Percentiles rank a stretch among this genome's conserved stretches.
Conservation (phyloP, 2,113 vertebrate species). For the Oenanthe oenanthe region DNA sequence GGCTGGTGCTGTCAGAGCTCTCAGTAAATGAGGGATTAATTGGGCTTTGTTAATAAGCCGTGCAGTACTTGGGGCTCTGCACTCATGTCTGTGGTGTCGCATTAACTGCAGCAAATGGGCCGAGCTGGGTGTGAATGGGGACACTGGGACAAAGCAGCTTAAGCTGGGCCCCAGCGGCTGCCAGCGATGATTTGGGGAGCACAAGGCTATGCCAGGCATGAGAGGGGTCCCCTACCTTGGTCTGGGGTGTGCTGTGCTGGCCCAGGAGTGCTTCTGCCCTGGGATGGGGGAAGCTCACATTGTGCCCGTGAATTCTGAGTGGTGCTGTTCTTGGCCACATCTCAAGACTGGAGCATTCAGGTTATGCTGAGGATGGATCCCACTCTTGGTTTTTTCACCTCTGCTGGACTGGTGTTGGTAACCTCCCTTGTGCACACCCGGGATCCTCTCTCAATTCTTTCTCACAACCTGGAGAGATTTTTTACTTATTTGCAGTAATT, state of each 20-base stretch:
- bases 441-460: background rate
- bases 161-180: background rate
- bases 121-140: background rate
- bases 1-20: background rate
- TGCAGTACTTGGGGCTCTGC: background rate
- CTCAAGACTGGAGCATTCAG: fast-evolving
- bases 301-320: fast-evolving
- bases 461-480: background rate
- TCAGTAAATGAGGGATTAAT: background rate
- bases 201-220: fast-evolving
- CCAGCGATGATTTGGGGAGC: background rate
- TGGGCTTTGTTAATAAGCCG: background rate
- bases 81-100: fast-evolving
- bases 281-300: fast-evolving
- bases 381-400: fast-evolving
- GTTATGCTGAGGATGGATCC: background rate
- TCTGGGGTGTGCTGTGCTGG: background rate
- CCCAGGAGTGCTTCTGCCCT: background rate
- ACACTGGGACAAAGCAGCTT: background rate
- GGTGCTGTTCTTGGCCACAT: fast-evolving
- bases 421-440: fast-evolving
- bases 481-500: background rate
- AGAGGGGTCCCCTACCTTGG: background rate
- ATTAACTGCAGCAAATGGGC: background rate
- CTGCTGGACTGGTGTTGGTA: fast-evolving